Evolutionary conservation across 2,888 invertebrate species (phyloP), one percentile per base, ranked within the genome.

Genomic region (Carcina quercana): DNA sequence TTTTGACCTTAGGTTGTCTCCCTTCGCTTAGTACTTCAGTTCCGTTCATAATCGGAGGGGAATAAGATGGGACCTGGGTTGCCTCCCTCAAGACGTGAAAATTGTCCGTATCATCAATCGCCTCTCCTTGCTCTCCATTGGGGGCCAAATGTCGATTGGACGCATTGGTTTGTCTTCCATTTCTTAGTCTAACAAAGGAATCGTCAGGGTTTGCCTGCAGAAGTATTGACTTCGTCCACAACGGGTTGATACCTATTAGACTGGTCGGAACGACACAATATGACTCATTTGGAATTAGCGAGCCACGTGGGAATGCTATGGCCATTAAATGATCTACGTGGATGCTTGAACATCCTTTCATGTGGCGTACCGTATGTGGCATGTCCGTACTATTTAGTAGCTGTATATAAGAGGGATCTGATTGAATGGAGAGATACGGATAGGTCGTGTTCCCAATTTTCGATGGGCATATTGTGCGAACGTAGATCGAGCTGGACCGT

Each of bases 281-380:
- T 5, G 17, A 17, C 17, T 17, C 7, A 7, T 7, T 7, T 7
- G 5, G 17, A 17, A 21, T 21, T 21, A 3, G 21, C 10, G 5
- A 21, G n/a, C 21, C 21, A 21, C 3, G 15, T 26, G 5, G 29
- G 29, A 10, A 29, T 21, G 12, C n/a, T 10, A 2, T 22, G n/a
- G 3, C 21, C 29, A 21, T 21, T 32, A 1, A 6, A 7, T 5
- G 26, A 32, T 15, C 26, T 26, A 5, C 21, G 13, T 3, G 19
- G 19, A 25, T 31, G 14, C 1, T 8, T 7, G 11, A 31, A 25
- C 31, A 31, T 31, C 3, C 26, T 5, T 13, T 32, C 26, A 12
- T 32, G 27, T 5, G 32, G 21, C 7, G 26, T 32, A 17, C 26
- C 25, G 15, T 31, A 24, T 3, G 30, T 31, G n/a, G n/a, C n/a